Evolutionary conservation across 2,113 vertebrate species (phyloP).

Genomic region (Rostratula benghalensis): DNA sequence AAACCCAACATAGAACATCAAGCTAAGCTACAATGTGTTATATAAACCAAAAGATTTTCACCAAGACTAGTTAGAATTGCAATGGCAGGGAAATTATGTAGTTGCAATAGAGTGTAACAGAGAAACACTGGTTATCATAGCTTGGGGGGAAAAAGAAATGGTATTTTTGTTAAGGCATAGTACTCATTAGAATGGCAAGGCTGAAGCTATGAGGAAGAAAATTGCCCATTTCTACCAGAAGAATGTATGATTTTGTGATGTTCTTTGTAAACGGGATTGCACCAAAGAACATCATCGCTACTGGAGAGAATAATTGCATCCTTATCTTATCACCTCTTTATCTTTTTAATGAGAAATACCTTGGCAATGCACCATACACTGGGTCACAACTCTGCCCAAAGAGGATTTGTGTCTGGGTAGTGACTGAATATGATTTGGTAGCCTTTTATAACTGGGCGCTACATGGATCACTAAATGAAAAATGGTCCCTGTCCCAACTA

Average conservation of each 20-base stretch:
- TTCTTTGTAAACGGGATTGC: background rate
- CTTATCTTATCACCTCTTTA: background rate
- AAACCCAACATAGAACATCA: background rate
- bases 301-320: background rate
- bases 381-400: background rate
- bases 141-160: background rate
- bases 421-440: background rate
- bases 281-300: background rate
- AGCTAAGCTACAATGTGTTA: background rate
- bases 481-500: background rate
- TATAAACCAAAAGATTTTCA: background rate
- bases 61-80: background rate
- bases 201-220: background rate
- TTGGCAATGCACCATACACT: background rate
- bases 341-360: conserved; percentile 16
- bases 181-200: background rate
- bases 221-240: background rate
- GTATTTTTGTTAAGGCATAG: background rate
- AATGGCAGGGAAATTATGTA: background rate
- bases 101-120: background rate
- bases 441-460: background rate
- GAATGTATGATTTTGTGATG: background rate
- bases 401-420: background rate
- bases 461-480: background rate
- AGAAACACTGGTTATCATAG: background rate